Conservation (phyloP, 2,113 vertebrate species). For the Eulemur macaco region DNA sequence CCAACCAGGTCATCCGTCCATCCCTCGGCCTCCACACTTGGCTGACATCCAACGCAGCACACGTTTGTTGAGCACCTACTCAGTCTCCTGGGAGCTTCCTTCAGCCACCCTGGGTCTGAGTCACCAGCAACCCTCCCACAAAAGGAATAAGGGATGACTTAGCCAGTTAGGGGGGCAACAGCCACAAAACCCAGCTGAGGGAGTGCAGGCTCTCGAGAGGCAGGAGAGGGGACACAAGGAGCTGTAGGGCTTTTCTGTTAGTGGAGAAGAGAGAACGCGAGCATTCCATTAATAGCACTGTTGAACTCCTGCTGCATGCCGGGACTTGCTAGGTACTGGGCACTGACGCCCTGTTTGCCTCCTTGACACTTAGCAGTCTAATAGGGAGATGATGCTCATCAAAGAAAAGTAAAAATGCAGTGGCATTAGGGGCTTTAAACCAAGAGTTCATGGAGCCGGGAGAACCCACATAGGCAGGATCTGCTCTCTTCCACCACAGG, state of each 20-base stretch:
- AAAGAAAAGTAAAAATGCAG: neutral
- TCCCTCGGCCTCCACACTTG: slow-evolving; percentile 20
- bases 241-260: neutral
- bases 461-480: accelerated
- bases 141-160: neutral
- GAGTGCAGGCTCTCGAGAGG: neutral
- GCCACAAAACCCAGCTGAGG: neutral
- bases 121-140: neutral
- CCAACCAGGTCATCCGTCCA: slow-evolving; percentile 39
- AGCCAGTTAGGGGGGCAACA: neutral
- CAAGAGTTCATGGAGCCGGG: neutral
- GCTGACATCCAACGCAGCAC: slow-evolving; percentile 8
- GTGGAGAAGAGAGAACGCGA: neutral
- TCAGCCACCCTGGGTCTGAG: neutral
- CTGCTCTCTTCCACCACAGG: accelerated
- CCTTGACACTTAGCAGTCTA: neutral
- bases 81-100: neutral
- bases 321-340: accelerated
- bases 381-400: neutral
- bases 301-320: neutral
- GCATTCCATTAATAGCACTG: neutral
- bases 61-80: slow-evolving; percentile 23
- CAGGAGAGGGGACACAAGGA: accelerated
- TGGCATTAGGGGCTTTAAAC: neutral
- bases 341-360: neutral